These are phyloP conservation scores for Crossaster papposus DNA, from an alignment of 53 echinoderm and acorn worm species.

Conservation along the genomic window DNA sequence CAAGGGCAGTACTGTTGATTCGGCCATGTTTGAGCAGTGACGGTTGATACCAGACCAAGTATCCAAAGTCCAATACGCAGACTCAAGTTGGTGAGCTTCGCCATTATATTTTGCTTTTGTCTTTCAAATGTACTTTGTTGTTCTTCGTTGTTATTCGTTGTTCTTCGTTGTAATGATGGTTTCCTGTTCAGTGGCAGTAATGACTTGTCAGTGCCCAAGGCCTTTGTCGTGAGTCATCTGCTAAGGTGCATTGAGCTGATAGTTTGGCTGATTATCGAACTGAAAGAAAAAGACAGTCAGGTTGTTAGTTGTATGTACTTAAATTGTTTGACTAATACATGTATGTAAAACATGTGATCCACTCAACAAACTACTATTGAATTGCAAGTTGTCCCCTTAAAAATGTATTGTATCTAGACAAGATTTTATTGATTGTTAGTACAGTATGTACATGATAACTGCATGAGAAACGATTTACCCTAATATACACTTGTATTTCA, in stretches of 20 bases:
- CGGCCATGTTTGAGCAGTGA: constrained; percentile 47
- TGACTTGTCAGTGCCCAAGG: neutral
- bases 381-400: too few species aligned
- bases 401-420: too few species aligned
- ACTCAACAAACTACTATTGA: too few species aligned
- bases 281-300: neutral
- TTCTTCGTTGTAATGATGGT: neutral
- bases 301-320: neutral
- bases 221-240: constrained; percentile 11
- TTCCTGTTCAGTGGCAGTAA: constrained; percentile 7
- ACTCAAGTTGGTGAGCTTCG: neutral
- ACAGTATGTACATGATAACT: too few species aligned
- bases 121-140: neutral
- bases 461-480: too few species aligned
- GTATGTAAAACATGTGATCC: neutral
- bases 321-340: neutral
- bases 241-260: neutral
- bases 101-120: constrained; percentile 30
- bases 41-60: constrained; percentile 9
- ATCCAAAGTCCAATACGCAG: constrained; percentile 16
- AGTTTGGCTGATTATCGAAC: neutral
- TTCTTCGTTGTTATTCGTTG: neutral
- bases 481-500: too few species aligned
- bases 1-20: constrained; percentile 69
- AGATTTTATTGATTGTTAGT: too few species aligned